Percentiles rank a stretch among this genome's conserved stretches.
phyloP scores from a whole-genome alignment of 2,797 vertebrate genomes.

The Danio choprae region DNA sequence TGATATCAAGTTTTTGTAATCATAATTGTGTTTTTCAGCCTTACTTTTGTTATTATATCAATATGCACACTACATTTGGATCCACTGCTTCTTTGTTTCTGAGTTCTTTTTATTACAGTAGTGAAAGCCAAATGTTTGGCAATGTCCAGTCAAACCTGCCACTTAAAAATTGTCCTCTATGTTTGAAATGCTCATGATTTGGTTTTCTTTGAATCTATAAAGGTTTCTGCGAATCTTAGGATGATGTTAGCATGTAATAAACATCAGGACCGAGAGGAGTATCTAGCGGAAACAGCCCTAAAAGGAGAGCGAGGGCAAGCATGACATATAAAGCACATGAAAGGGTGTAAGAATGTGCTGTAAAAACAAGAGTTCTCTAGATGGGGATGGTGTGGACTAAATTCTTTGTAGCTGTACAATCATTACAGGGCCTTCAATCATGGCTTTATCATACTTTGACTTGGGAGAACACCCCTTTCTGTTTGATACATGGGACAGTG shows the following conservation, averaged over 20 bases:
- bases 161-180: neutral
- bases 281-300: neutral
- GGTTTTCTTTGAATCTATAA: neutral
- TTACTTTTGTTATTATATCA: neutral
- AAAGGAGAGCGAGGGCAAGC: conserved; percentile 2
- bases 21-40: too few species aligned
- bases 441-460: neutral
- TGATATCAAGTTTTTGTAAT: too few species aligned
- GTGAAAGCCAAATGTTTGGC: neutral
- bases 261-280: neutral
- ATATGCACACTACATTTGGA: neutral
- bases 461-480: neutral
- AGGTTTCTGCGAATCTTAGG: neutral
- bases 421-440: neutral
- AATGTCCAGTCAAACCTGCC: neutral
- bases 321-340: conserved; percentile 35
- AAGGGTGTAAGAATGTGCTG: conserved; percentile 31
- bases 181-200: neutral
- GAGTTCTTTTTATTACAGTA: neutral
- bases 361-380: conserved; percentile 42
- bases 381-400: neutral
- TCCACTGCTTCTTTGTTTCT: neutral
- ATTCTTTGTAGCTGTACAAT: conserved; percentile 3
- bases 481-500: neutral
- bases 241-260: neutral